Base-by-base conservation (phyloP, 2,113 vertebrate species). In the Podarcis cretensis region DNA sequence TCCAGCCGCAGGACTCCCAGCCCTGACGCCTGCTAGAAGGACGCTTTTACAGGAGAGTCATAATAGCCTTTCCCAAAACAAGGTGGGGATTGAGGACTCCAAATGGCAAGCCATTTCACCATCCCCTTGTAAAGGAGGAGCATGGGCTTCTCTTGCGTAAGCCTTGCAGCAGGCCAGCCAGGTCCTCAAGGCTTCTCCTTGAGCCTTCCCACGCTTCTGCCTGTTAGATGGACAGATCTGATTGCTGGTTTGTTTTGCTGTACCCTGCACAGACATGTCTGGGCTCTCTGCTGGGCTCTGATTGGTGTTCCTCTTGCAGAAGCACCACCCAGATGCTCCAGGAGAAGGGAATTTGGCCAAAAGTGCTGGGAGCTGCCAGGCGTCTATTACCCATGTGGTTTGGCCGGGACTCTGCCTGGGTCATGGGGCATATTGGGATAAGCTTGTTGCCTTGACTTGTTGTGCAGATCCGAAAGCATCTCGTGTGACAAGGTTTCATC, bases 371-470 rank as follows among this genome's bases (percentile, higher is more conserved):
- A 37, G 43, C 74, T 57, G 87, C 63, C 81, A 57, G 32, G 81
- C 25, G n/a, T 69, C 84, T 16, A 30, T 78, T 30, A 18, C 43
- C 40, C 63, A 69, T 77, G 37, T 78, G 74, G 87, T 73, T 89
- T 77, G 87, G 68, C 68, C 73, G 27, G 18, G 77, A 32, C 59
- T 57, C 83, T 37, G 86, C 77, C 86, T 87, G 77, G 86, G 65
- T 57, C 37, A 68, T 32, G 32, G 80, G 43, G 43, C 80, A 77
- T 68, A 68, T 76, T 14, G 84, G 79, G 78, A 77, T 30, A 76
- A 76, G 59, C 35, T 2, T 2, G 25, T 57, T 78, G 79, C 43
- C 79, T 90, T 76, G 71, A 79, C 84, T 35, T 59, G 16, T 8
- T 59, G 16, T 5, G 84, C 21, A 21, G 63, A 68, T 57, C 32